Evolutionary conservation across 2,888 invertebrate species (phyloP), one percentile per base, ranked within the genome.

Genomic region (Heliconius ethilla): DNA sequence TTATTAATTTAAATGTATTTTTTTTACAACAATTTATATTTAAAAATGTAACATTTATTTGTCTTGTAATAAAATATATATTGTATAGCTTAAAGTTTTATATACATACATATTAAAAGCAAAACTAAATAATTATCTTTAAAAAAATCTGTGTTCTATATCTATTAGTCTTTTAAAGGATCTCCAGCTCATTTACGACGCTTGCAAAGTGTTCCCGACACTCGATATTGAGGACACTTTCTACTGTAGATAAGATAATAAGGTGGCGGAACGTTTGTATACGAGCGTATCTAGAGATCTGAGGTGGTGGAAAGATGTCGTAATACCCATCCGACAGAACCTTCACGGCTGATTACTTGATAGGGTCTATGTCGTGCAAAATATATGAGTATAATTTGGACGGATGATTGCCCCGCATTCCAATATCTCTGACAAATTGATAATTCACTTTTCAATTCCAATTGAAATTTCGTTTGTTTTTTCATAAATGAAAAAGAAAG

Each of bases 341-440:
- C 55, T 67, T 80, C 75, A 78, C 74, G 72, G 45, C 73, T 62
- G 63, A 78, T 82, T 80, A 78, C 70, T 59, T 62, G 76, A 78
- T 81, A 22, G 62, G 51, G 62, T 78, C 51, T 51, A 75, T 33
- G 55, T 59, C 76, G 69, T 65, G 76, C 65, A 67, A 79, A 79
- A 76, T 79, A 65, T 76, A 70, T 73, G 40, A 25, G 59, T 76
- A 63, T 69, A 33, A 75, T 75, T 70, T 75, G 29, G 75, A 70
- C 70, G 78, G 65, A 29, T 70, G 75, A 70, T 75, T 75, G 78
- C 75, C 40, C 51, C 78, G 70, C 75, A 70, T 70, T 65, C 70
- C 78, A 69, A 65, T 70, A 70, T 55, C 45, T 37, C 70, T 40
- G 55, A 66, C 62, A 78, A 37, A 78, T 78, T 70, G 69, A 45